Evolutionary conservation across 35 echinoderm and acorn worm genomes (phyloP).

Genomic region (Heliocidaris tuberculata): DNA sequence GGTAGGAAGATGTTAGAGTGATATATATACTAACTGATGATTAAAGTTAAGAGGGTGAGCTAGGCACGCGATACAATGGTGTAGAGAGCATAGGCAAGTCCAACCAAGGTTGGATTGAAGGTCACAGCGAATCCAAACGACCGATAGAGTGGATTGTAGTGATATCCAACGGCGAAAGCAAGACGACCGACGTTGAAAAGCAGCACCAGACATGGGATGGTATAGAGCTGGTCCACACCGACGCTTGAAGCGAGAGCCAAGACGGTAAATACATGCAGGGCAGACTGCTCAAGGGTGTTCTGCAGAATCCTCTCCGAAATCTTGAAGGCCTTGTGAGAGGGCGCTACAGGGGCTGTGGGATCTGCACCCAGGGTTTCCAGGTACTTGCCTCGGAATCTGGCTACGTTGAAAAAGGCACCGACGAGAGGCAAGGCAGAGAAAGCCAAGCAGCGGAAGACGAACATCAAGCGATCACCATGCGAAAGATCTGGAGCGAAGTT

Average conservation of each 20-base stretch:
- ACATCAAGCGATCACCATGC: neutral
- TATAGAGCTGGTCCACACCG: neutral
- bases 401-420: neutral
- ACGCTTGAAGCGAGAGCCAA: neutral
- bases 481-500: neutral
- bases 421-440: neutral
- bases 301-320: slow-evolving; percentile 19
- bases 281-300: slow-evolving; percentile 36
- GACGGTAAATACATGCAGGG: neutral
- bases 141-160: neutral
- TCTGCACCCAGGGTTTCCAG: neutral
- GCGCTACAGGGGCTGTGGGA: neutral
- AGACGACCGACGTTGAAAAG: slow-evolving; percentile 12
- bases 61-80: neutral
- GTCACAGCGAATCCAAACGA: slow-evolving; percentile 35
- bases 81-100: neutral
- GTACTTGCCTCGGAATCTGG: neutral
- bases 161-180: neutral
- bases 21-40: too few species aligned
- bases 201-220: neutral
- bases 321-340: neutral
- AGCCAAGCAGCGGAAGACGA: neutral
- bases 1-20: too few species aligned
- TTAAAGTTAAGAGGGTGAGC: too few species aligned
- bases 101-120: neutral